A percentile compares a stretch with the other conserved stretches of the same genome.
Conservation (phyloP, 2,797 vertebrate species). For the Smutsia gigantea region DNA sequence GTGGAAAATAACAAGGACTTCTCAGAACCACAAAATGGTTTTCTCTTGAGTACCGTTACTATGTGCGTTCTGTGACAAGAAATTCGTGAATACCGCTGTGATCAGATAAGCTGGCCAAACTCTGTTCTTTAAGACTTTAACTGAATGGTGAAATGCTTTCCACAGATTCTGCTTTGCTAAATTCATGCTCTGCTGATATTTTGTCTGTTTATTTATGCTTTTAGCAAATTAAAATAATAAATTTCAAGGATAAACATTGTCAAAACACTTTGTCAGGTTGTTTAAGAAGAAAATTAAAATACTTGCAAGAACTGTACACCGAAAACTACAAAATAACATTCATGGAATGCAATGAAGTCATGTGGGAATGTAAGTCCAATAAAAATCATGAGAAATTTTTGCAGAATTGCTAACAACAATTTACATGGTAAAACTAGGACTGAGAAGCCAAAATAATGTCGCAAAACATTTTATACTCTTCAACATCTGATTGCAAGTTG, state of each 20-base stretch:
- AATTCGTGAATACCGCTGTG: neutral
- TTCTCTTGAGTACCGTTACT: rapidly evolving
- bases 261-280: neutral
- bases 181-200: neutral
- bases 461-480: neutral
- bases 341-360: neutral
- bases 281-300: neutral
- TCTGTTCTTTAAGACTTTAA: neutral
- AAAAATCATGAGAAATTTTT: neutral
- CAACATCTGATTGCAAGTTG: neutral
- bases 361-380: neutral
- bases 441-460: neutral
- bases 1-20: slow-evolving; percentile 18
- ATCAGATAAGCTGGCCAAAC: neutral
- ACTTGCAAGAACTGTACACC: neutral
- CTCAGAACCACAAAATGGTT: slow-evolving; percentile 22
- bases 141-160: neutral
- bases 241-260: neutral
- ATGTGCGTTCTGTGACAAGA: neutral
- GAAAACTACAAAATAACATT: neutral
- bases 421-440: neutral
- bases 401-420: neutral
- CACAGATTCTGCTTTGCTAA: neutral
- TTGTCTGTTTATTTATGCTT: neutral
- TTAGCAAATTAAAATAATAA: neutral